Evolutionary conservation across 2,113 vertebrate genomes (phyloP), one percentile per base, ranked within the genome.

Genomic region (Natator depressus): DNA sequence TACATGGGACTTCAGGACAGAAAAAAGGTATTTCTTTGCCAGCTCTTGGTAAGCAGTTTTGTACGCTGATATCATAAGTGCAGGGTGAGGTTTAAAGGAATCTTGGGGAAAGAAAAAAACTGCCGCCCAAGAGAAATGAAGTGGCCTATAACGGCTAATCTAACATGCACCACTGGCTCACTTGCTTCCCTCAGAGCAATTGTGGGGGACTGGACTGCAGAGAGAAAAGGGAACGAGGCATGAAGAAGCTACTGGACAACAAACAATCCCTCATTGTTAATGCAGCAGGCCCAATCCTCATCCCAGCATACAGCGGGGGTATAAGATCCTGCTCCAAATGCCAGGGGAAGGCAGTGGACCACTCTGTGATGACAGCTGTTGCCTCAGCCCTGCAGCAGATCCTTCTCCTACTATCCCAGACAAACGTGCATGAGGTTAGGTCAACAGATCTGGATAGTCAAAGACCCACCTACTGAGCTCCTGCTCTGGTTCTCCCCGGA

Each of bases 41-140:
- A 4, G 91, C 85, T 84, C 82, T 62, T 11, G 59, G 19, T 42
- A 57, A 94, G 90, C 94, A 97, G 97, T 96, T 98, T 96, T 97
- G 91, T 83, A 90, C 25, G 97, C 95, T 97, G 95, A 96, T 97
- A 96, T 95, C 93, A 96, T 78, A 97, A 96, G 95, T 85, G 87
- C 84, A 88, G 82, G 84, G 92, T 6, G 50, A 94, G 95, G 95
- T 88, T 97, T 92, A 80, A 93, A 93, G 93, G 94, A 95, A 90
- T 90, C 85, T 92, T 4, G 42, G 1, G 87, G 78, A 93, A 94
- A 95, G 96, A 85, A 96, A 95, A 84, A 57, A 80, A 83, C 19
- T 1, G 2, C 81, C 90, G 90, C 93, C 95, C 93, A 96, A 94
- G 95, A 92, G 85, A 81, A 94, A 91, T 6, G 42, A n/a, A 42